Base-by-base conservation (phyloP, 2,888 invertebrate species). In the Epistrophe grossulariae region DNA sequence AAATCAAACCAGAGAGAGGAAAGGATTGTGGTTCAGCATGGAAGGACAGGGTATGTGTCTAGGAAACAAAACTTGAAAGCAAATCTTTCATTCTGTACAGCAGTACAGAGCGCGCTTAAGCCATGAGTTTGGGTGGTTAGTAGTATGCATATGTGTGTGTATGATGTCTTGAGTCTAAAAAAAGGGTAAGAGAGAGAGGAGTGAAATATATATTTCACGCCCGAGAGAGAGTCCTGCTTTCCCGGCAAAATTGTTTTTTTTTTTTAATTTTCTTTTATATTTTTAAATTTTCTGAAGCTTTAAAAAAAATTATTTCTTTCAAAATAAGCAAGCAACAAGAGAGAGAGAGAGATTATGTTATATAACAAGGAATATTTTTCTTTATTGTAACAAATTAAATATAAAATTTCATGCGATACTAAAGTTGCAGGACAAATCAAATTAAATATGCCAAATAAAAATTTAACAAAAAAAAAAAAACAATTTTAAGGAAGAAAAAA, bases 211-310 rank as follows among this genome's bases (percentile, higher is more conserved):
- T 57, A 19, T 24, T 45, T 55, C 76, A 45, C 55, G 43, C 15
- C 35, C 84, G 80, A 77, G 64, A 72, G 77, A 84, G 88, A 91
- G 91, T 92, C 92, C 92, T 92, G 92, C 92, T 92, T 92, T 92
- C 92, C 92, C 92, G 92, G 92, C 92, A 91, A 91, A 90, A 89
- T 90, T 66, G 74, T 73, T 70, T 72, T 55, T 48, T 62, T 72
- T 66, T 62, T 38, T 62, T 48, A 43, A 17, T 62, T 40, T 62
- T 66, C 17, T 48, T 9, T 31, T 24, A 17, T 64, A 68, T 48
- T 38, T 10, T 59, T 80, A 2, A 24, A 70, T 59, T 77, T 45
- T 71, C 38, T 76, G 70, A 84, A 84, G 78, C 77, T 11, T 71
- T 60, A 24, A 50, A 38, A 62, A 48, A 48, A 62, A 52, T n/a